These are phyloP conservation scores for Drosophila cognata DNA, from an alignment of 2,888 invertebrate species.

Conservation along the genomic window DNA sequence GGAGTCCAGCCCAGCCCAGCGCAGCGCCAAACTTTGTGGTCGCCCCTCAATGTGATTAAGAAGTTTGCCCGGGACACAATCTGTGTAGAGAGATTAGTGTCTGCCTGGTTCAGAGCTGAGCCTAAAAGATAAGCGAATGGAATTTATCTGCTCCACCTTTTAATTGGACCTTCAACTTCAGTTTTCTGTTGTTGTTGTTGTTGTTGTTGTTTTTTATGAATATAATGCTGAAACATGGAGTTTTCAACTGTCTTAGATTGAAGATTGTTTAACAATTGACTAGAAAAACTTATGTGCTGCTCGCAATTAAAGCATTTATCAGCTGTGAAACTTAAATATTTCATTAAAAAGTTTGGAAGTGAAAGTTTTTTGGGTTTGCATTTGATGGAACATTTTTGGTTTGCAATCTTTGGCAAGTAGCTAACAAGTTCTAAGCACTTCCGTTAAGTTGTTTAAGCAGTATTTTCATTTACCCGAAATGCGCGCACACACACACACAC, in stretches of 20 bases:
- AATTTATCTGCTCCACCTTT: slow-evolving; percentile 15
- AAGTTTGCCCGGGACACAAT: slow-evolving; percentile 25
- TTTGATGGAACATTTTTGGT: slow-evolving; percentile 30
- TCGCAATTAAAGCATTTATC: slow-evolving; percentile 15
- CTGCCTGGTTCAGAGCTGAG: slow-evolving; percentile 23
- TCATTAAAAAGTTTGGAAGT: slow-evolving; percentile 38
- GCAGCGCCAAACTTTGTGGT: slow-evolving; percentile 19
- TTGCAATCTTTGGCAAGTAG: slow-evolving; percentile 50
- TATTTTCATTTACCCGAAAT: slow-evolving; percentile 11
- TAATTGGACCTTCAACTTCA: slow-evolving; percentile 16
- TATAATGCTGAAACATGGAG: not conserved
- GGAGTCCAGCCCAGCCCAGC: not conserved
- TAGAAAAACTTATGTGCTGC: not conserved
- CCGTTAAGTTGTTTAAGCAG: slow-evolving; percentile 55
- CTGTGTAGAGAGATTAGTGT: slow-evolving; percentile 21
- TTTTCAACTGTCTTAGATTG: not conserved
- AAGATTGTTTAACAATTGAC: not conserved
- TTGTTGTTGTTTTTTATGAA: not conserved
- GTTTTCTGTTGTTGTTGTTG: not conserved
- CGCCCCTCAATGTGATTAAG: slow-evolving; percentile 53
- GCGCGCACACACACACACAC: not conserved
- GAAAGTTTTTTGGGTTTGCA: slow-evolving; percentile 10
- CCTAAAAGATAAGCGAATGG: slow-evolving; percentile 34
- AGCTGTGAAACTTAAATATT: slow-evolving; percentile 6
- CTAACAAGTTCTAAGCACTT: slow-evolving; percentile 69